These are phyloP conservation scores for Dysmachus trigonus DNA, from an alignment of 2,888 invertebrate species.

Conservation along the genomic window DNA sequence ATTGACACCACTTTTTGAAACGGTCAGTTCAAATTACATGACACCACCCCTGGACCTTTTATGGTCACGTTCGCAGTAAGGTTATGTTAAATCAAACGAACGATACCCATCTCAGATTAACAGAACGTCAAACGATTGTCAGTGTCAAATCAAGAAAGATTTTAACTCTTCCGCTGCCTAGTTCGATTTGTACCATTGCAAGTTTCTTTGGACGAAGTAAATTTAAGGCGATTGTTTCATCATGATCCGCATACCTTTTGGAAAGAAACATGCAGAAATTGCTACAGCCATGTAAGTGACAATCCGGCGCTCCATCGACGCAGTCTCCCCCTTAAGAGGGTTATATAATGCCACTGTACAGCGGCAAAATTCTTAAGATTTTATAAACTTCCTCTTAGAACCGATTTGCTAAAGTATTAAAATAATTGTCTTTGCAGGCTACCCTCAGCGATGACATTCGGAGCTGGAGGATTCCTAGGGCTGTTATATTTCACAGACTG, in stretches of 20 bases:
- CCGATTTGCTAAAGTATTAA: not conserved
- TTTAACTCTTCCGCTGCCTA: not conserved
- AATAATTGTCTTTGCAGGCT: constrained; percentile 61
- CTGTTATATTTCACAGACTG: constrained; percentile 82
- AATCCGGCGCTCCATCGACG: too few species aligned
- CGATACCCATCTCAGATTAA: not conserved
- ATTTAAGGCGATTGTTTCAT: not conserved
- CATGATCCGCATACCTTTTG: constrained; percentile 62
- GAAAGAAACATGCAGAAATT: constrained; percentile 71
- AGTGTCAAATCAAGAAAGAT: not conserved
- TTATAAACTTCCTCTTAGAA: not conserved
- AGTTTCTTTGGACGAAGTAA: not conserved
- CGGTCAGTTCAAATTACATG: too few species aligned
- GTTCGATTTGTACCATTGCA: not conserved
- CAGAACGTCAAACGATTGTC: not conserved
- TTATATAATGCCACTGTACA: constrained; percentile 51
- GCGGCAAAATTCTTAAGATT: not conserved
- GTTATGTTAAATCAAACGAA: not conserved
- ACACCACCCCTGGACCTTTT: too few species aligned
- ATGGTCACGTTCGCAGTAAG: not conserved
- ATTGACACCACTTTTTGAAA: too few species aligned
- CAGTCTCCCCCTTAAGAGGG: constrained; percentile 44
- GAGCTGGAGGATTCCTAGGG: constrained; percentile 70
- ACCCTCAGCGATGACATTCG: constrained; percentile 72
- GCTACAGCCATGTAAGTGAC: constrained; percentile 64